These are phyloP conservation scores for Zeuzera pyrina DNA, from an alignment of 2,888 invertebrate genomes.

Conservation along the genomic window DNA sequence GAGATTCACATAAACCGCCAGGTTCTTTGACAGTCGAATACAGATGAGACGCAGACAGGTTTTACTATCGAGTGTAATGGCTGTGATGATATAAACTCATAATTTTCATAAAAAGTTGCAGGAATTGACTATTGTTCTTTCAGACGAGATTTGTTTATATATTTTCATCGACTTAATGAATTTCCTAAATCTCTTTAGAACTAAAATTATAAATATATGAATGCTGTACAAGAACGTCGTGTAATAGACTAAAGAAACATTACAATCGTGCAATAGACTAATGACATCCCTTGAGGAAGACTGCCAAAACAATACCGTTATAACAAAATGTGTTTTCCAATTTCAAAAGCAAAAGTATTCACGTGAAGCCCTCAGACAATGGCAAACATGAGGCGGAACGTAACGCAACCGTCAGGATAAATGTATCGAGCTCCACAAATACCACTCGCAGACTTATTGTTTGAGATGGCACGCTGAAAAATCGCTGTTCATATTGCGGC, in stretches of 20 bases:
- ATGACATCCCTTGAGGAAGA: background rate
- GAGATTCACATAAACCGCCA: slow-evolving; percentile 49
- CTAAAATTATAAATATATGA: no score
- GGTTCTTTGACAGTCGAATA: slow-evolving; percentile 45
- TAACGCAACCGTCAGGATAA: slow-evolving; percentile 41
- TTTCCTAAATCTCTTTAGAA: no score
- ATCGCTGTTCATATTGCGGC: slow-evolving; percentile 32
- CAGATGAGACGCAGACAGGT: slow-evolving; percentile 40
- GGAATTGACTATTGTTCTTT: background rate
- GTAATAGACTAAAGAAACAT: background rate
- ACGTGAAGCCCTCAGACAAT: slow-evolving; percentile 55
- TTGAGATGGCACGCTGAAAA: slow-evolving; percentile 47
- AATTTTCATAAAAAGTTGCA: slow-evolving; percentile 37
- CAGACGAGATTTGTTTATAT: slow-evolving; percentile 1
- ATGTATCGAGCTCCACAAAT: slow-evolving; percentile 50
- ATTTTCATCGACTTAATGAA: no score
- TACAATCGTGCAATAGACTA: background rate
- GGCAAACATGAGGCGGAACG: slow-evolving; percentile 49
- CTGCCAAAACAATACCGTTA: slow-evolving; percentile 35
- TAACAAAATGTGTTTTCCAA: slow-evolving; percentile 40
- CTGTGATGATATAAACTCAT: slow-evolving; percentile 34
- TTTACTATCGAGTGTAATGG: slow-evolving; percentile 28
- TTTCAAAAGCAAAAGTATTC: slow-evolving; percentile 45
- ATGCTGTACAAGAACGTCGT: background rate
- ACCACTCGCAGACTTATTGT: slow-evolving; percentile 51